phyloP scores from a whole-genome alignment of 1,140 invertebrate genomes.

The Coenobita brevimanus region DNA sequence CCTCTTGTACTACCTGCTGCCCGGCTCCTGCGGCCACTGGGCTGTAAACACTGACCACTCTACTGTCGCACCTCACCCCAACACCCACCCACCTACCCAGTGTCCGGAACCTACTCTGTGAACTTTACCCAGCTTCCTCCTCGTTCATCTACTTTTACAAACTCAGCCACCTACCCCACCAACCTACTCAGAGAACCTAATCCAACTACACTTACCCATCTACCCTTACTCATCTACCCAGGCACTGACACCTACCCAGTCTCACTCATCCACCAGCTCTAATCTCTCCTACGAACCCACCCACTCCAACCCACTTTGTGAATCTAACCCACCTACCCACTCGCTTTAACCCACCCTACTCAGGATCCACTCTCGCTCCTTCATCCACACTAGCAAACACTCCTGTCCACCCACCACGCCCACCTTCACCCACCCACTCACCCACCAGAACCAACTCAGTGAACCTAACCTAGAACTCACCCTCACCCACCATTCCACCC shows the following conservation, averaged over 20 bases:
- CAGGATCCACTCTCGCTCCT: not conserved
- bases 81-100: not conserved
- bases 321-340: not conserved
- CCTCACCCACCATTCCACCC: no score
- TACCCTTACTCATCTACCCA: not conserved
- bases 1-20: constrained; percentile 4
- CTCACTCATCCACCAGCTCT: not conserved
- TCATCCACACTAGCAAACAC: not conserved
- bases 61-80: not conserved
- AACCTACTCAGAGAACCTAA: no score
- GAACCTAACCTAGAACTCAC: no score
- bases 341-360: not conserved
- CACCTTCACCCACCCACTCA: not conserved
- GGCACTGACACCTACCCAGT: not conserved
- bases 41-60: constrained; percentile 7
- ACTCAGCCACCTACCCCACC: no score
- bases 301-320: no score
- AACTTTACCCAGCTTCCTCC: not conserved
- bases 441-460: no score
- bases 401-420: not conserved
- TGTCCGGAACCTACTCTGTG: no score
- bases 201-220: constrained; percentile 14
- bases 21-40: constrained; percentile 9
- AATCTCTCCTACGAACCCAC: no score
- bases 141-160: no score